Conservation (phyloP, 1,140 invertebrate species). For the Bombus confusus region DNA sequence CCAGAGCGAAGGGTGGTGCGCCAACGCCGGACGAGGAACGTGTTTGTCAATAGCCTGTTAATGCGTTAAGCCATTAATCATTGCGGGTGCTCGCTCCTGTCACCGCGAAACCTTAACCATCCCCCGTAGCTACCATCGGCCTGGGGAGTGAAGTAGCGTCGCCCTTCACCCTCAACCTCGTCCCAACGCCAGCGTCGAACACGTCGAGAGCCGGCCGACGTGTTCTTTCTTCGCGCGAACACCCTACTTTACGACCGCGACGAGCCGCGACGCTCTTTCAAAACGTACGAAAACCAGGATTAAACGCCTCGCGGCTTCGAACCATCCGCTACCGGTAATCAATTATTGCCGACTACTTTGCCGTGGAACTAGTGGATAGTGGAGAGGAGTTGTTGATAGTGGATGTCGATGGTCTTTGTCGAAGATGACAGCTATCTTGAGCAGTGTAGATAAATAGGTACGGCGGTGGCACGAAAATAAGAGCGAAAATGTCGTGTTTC, state of each 20-base stretch:
- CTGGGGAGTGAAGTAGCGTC: background rate
- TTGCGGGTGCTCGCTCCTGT: constrained; percentile 77
- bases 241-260: constrained; percentile 40
- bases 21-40: constrained; percentile 71
- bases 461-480: no score
- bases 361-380: no score
- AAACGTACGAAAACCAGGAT: background rate
- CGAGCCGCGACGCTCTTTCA: constrained; percentile 26
- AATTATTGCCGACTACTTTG: background rate
- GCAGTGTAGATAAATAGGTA: no score
- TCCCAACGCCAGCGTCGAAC: background rate
- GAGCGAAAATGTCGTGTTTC: no score
- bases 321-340: background rate
- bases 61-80: constrained; percentile 83
- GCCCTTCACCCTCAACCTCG: background rate
- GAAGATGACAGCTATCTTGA: no score
- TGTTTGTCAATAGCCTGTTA: constrained; percentile 83
- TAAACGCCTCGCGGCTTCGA: background rate
- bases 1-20: constrained; percentile 52
- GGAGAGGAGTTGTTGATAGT: no score
- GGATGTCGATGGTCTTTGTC: no score
- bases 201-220: constrained; percentile 26
- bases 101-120: constrained; percentile 74
- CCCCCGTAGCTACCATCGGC: constrained; percentile 36
- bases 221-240: constrained; percentile 51